A percentile compares a stretch with the other conserved stretches of the same genome.
phyloP scores from a whole-genome alignment of 2,113 vertebrate species.

The Geococcyx californianus region DNA sequence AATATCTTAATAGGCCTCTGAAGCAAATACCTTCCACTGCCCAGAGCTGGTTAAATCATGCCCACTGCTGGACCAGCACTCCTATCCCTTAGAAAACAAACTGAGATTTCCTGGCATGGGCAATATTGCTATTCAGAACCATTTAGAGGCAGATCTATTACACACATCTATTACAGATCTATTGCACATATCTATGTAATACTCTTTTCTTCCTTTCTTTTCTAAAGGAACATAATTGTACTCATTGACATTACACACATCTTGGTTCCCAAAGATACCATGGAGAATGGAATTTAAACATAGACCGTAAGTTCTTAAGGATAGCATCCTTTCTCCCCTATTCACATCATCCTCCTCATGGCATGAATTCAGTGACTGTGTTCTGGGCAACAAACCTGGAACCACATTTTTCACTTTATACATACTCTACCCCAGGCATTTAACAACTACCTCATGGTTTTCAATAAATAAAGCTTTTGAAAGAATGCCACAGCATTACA shows the following conservation, averaged over 20 bases:
- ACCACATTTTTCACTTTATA: neutral
- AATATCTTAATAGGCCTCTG: neutral
- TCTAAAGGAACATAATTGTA: neutral
- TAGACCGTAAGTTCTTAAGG: neutral
- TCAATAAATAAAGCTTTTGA: neutral
- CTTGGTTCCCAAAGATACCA: neutral
- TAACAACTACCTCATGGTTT: neutral
- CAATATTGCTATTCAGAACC: neutral
- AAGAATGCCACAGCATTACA: neutral
- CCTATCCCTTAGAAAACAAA: neutral
- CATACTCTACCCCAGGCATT: neutral
- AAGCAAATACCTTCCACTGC: neutral
- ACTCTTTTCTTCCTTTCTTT: neutral
- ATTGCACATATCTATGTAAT: neutral
- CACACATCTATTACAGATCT: neutral
- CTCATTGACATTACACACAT: neutral
- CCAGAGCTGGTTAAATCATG: neutral
- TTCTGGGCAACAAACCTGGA: neutral
- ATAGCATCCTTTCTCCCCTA: neutral
- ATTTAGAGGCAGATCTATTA: neutral
- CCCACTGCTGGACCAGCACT: neutral
- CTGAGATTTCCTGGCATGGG: neutral
- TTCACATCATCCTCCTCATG: neutral
- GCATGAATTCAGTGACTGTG: neutral
- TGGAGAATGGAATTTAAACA: neutral